These are phyloP conservation scores for Meloidogyne hapla DNA, from an alignment of 1,140 invertebrate genomes.

Conservation along the genomic window DNA sequence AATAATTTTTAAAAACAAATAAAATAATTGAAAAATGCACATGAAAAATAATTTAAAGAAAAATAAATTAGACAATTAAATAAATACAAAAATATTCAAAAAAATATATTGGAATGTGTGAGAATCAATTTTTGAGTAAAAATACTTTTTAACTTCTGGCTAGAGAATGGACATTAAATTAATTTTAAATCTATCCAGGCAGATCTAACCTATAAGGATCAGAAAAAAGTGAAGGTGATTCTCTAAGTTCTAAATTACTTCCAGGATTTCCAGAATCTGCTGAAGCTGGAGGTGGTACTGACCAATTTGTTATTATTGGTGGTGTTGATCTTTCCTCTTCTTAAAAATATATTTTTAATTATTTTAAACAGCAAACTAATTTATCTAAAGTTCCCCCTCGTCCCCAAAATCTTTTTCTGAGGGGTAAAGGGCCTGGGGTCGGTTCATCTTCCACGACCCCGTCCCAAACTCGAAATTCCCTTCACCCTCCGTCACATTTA, in stretches of 20 bases:
- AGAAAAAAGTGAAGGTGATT: constrained; percentile 49
- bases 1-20: too few species aligned
- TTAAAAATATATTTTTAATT: neutral
- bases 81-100: too few species aligned
- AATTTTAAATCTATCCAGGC: constrained; percentile 9
- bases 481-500: too few species aligned
- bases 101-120: neutral
- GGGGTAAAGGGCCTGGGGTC: too few species aligned
- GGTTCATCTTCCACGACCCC: too few species aligned
- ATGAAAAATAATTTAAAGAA: neutral
- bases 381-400: too few species aligned
- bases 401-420: too few species aligned
- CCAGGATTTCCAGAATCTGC: constrained; percentile 46
- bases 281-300: constrained; percentile 45
- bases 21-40: neutral
- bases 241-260: constrained; percentile 33
- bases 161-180: neutral
- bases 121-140: neutral
- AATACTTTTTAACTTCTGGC: neutral
- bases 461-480: too few species aligned
- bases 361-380: too few species aligned
- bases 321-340: constrained; percentile 17
- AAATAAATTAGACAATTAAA: too few species aligned
- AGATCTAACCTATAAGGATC: constrained; percentile 48
- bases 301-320: neutral